Conservation (phyloP, 2,888 invertebrate genomes). For the Petrolisthes manimaculis region DNA sequence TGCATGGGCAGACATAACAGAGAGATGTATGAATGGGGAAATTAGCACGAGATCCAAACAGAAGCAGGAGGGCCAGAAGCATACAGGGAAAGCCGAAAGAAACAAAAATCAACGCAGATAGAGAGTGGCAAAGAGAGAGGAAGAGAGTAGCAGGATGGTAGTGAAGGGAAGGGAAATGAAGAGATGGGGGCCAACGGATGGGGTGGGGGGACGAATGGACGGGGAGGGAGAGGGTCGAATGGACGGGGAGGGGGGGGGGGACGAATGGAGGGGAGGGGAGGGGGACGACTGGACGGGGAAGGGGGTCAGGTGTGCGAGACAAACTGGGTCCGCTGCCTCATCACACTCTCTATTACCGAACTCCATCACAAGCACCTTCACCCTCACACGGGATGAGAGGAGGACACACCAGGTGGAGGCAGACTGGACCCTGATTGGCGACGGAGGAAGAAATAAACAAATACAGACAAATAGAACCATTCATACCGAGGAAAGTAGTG, state of each 20-base stretch:
- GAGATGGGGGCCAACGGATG: not conserved
- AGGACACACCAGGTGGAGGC: not conserved
- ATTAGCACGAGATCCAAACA: not conserved
- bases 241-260: not conserved
- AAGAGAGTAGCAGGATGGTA: not conserved
- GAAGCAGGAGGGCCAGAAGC: not conserved
- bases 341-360: no score
- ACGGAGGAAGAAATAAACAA: not conserved
- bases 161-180: not conserved
- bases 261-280: not conserved
- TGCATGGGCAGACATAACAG: not conserved
- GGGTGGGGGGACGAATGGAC: not conserved
- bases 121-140: not conserved
- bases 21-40: not conserved
- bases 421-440: not conserved
- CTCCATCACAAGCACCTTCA: no score
- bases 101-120: not conserved
- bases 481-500: not conserved
- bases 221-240: not conserved
- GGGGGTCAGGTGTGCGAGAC: not conserved
- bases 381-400: not conserved
- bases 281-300: not conserved
- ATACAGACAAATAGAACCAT: not conserved
- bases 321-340: not conserved
- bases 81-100: not conserved